phyloP scores from a whole-genome alignment of 2,888 invertebrate genomes.

The Elmis aenea region DNA sequence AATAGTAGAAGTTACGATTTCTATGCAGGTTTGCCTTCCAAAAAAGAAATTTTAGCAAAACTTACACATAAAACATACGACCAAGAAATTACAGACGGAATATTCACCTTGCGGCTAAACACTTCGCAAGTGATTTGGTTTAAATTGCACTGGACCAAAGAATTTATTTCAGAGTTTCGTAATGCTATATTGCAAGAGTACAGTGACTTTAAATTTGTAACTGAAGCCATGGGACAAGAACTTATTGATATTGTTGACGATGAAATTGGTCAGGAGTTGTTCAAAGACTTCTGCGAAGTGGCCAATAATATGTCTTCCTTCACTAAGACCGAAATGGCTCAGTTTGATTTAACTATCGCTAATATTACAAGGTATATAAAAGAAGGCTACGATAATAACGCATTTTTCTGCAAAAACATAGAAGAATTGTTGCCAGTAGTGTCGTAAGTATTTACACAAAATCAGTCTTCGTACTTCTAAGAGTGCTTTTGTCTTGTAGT shows the following conservation, averaged over 20 bases:
- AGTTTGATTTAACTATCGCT: constrained; percentile 44
- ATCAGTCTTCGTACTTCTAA: too few relatives aligned
- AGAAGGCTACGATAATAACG: constrained; percentile 46
- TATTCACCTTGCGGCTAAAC: constrained; percentile 24
- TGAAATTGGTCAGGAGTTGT: constrained; percentile 22
- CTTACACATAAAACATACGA: constrained; percentile 23
- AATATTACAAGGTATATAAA: too few relatives aligned
- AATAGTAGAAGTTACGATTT: constrained; percentile 22
- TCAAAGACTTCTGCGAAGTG: constrained; percentile 12
- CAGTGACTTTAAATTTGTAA: constrained; percentile 23
- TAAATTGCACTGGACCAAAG: constrained; percentile 23
- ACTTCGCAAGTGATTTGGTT: constrained; percentile 27
- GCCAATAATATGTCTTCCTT: constrained; percentile 8
- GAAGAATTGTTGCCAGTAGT: constrained; percentile 1
- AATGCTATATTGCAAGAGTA: constrained; percentile 26
- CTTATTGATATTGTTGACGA: constrained; percentile 26
- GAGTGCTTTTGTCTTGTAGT: too few relatives aligned
- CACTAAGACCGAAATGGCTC: constrained; percentile 45
- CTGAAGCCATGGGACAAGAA: constrained; percentile 26
- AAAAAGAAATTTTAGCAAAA: constrained; percentile 23
- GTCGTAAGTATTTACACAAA: constrained; percentile 13
- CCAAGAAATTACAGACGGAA: constrained; percentile 19
- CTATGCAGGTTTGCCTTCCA: constrained; percentile 25
- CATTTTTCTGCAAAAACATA: constrained; percentile 48
- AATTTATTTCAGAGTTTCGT: constrained; percentile 19